Evolutionary conservation across 2,113 vertebrate genomes (phyloP).

Genomic region (Rhinolophus sinicus): DNA sequence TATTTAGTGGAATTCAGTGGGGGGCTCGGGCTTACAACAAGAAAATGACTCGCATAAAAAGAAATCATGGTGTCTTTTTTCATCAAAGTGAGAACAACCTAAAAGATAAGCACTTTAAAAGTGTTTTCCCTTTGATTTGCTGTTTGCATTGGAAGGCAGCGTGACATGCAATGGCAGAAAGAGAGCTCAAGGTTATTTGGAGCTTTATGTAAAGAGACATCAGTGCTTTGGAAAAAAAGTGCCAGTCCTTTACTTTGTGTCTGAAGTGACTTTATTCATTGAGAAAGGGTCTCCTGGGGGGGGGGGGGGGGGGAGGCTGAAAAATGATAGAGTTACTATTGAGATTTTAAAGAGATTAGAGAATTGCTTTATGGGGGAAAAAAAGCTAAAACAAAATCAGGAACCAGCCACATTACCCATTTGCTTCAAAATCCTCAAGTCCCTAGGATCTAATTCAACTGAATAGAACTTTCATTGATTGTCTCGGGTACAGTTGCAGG

Average conservation of each 20-base stretch:
- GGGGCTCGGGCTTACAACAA: not conserved
- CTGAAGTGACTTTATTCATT: not conserved
- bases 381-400: not conserved
- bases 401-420: not conserved
- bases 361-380: not conserved
- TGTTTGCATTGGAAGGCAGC: constrained; percentile 44
- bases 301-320: not conserved
- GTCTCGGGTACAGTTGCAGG: not conserved
- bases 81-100: constrained; percentile 33
- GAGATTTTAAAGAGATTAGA: constrained; percentile 49
- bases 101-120: constrained; percentile 53
- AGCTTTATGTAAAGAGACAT: constrained; percentile 11
- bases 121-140: constrained; percentile 55
- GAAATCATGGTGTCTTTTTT: not conserved
- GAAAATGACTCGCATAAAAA: constrained; percentile 5
- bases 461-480: not conserved
- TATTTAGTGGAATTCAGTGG: not conserved
- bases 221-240: constrained; percentile 54
- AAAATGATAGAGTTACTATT: constrained; percentile 22
- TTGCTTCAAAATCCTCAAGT: not conserved
- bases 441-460: not conserved
- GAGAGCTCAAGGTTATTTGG: constrained; percentile 55
- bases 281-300: not conserved
- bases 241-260: not conserved
- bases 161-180: constrained; percentile 18